These are phyloP conservation scores for Diaphora mendica DNA, from an alignment of 2,888 invertebrate genomes.

Conservation along the genomic window DNA sequence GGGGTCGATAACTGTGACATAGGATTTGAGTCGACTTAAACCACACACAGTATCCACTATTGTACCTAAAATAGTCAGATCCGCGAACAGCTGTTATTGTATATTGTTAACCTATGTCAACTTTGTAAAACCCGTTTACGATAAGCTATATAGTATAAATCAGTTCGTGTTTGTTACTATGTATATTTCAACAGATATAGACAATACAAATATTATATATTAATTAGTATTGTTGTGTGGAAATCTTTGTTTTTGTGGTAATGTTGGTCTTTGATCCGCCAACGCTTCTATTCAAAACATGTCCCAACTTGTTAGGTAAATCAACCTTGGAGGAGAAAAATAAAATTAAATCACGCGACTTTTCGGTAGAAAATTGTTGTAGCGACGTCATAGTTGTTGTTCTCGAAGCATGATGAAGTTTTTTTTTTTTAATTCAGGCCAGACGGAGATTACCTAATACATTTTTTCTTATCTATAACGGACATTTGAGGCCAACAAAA, in stretches of 20 bases:
- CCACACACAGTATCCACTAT: too few relatives aligned
- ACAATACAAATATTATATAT: not conserved
- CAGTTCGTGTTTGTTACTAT: not conserved
- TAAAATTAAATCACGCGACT: not conserved
- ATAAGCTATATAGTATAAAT: not conserved
- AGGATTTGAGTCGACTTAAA: too few relatives aligned
- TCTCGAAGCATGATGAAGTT: conserved; percentile 8
- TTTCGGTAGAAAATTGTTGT: not conserved
- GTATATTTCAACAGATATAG: not conserved
- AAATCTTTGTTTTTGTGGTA: not conserved
- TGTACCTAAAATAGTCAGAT: not conserved
- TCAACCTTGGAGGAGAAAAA: not conserved
- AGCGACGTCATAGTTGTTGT: conserved; percentile 5
- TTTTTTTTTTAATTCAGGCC: conserved; percentile 16
- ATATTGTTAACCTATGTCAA: not conserved
- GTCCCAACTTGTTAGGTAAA: not conserved
- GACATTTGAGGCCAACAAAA: conserved; percentile 9
- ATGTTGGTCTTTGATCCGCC: too few relatives aligned
- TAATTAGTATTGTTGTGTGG: not conserved
- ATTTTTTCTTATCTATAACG: conserved; percentile 8
- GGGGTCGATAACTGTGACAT: not conserved
- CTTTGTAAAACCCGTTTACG: not conserved
- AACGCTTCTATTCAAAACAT: not conserved
- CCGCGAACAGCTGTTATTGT: not conserved
- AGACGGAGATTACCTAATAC: conserved; percentile 24